A percentile compares a stretch with the other conserved stretches of the same genome.
Evolutionary conservation across 2,797 vertebrate genomes (phyloP).

Genomic region (Mormyrops attenuatus): DNA sequence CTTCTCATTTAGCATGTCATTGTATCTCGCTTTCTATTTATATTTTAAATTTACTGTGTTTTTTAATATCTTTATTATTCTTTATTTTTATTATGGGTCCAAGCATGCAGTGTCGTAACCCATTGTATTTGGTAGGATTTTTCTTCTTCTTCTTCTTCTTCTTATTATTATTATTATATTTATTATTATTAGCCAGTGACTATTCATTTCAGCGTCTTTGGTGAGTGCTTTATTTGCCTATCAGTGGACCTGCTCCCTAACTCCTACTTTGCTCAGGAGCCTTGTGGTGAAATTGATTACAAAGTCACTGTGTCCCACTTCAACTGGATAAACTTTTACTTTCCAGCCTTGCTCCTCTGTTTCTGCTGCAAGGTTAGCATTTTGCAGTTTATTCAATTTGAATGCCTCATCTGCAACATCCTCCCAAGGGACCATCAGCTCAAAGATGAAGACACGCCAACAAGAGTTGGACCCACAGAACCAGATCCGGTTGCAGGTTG

Average conservation of each 20-base stretch:
- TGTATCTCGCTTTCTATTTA: no score
- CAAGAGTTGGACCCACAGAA: not conserved
- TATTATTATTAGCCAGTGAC: not conserved
- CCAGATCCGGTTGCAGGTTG: not conserved
- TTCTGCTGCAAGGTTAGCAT: not conserved
- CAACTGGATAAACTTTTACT: not conserved
- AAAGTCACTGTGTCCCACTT: not conserved
- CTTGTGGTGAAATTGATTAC: not conserved
- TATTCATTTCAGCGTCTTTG: not conserved
- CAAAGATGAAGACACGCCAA: not conserved
- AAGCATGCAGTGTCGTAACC: no score
- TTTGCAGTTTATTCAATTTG: not conserved
- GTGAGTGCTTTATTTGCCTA: not conserved
- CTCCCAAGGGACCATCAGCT: not conserved
- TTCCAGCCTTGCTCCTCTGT: not conserved
- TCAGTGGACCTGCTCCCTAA: not conserved
- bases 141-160: no score
- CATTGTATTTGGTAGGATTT: no score
- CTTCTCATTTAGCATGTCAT: no score
- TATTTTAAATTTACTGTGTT: no score
- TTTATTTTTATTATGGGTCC: no score
- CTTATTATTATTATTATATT: no score
- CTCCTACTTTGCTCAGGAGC: not conserved
- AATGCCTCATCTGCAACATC: not conserved
- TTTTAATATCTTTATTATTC: no score